Percentiles rank a stretch among this genome's conserved stretches.
Evolutionary conservation across 2,113 vertebrate species (phyloP).

Genomic region (Speoplatyrhinus poulsoni): DNA sequence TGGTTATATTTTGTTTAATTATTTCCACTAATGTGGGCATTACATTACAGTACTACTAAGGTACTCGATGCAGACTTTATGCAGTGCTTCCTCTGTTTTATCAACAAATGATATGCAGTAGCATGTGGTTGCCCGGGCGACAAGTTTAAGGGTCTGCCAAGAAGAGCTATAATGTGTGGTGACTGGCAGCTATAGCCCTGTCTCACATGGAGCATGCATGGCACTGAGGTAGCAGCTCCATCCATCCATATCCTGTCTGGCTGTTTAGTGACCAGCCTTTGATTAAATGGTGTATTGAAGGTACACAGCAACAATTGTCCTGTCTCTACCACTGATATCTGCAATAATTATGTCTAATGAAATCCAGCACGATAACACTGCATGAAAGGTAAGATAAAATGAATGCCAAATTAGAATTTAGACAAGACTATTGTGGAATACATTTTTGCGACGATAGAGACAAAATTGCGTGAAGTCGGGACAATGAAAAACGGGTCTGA

Average conservation of each 20-base stretch:
- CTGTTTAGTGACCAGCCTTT: constrained; percentile 34
- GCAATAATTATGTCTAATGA: constrained; percentile 26
- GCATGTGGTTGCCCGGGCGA: constrained; percentile 65
- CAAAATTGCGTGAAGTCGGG: too few relatives aligned
- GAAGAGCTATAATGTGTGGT: constrained; percentile 32
- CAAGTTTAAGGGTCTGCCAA: constrained; percentile 55
- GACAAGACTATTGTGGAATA: too few relatives aligned
- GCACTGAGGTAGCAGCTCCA: constrained; percentile 20
- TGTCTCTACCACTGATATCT: background rate
- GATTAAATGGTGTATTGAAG: constrained; percentile 34
- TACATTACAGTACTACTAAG: too few relatives aligned
- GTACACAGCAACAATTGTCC: background rate
- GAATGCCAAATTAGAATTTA: background rate
- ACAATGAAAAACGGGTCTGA: too few relatives aligned
- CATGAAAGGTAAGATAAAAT: constrained; percentile 8
- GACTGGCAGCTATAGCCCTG: constrained; percentile 53
- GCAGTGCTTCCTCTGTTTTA: constrained; percentile 49
- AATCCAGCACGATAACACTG: background rate
- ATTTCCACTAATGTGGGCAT: too few relatives aligned
- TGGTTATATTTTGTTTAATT: too few relatives aligned
- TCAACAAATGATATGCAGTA: constrained; percentile 52
- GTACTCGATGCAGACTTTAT: constrained; percentile 11
- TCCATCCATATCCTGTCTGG: constrained; percentile 27
- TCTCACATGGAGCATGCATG: constrained; percentile 28
- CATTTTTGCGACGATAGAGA: too few relatives aligned